These are phyloP conservation scores for Lasioglossum calceatum DNA, from an alignment of 2,888 invertebrate genomes.

Conservation along the genomic window DNA sequence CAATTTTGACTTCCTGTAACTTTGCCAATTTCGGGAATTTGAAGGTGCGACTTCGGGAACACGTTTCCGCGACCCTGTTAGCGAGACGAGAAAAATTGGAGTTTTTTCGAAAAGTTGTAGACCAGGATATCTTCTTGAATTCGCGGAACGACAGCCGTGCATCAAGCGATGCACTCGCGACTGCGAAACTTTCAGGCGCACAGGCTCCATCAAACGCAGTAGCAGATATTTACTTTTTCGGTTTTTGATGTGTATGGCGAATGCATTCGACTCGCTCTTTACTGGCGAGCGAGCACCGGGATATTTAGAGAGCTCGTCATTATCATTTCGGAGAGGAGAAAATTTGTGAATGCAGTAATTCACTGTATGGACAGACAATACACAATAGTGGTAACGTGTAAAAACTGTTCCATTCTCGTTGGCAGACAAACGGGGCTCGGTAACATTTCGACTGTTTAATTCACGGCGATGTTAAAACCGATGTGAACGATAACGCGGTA, in stretches of 20 bases:
- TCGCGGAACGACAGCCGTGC: slow-evolving; percentile 17
- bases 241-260: neutral
- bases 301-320: slow-evolving; percentile 11
- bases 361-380: neutral
- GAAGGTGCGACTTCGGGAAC: neutral
- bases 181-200: neutral
- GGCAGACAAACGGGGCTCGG: neutral
- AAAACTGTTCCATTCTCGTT: neutral
- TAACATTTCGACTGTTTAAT: neutral
- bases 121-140: slow-evolving; percentile 7
- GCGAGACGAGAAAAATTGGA: neutral
- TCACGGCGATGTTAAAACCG: neutral
- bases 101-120: neutral
- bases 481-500: neutral
- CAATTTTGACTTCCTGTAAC: neutral
- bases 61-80: neutral
- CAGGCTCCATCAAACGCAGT: slow-evolving; percentile 2
- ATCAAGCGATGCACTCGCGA: slow-evolving; percentile 15
- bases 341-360: neutral
- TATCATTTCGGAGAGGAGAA: neutral
- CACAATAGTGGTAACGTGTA: slow-evolving; percentile 3
- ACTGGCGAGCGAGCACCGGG: neutral
- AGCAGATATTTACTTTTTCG: neutral
- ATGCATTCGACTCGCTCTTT: neutral
- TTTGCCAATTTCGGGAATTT: neutral